Evolutionary conservation across 2,113 vertebrate species (phyloP).

Genomic region (Apus apus): DNA sequence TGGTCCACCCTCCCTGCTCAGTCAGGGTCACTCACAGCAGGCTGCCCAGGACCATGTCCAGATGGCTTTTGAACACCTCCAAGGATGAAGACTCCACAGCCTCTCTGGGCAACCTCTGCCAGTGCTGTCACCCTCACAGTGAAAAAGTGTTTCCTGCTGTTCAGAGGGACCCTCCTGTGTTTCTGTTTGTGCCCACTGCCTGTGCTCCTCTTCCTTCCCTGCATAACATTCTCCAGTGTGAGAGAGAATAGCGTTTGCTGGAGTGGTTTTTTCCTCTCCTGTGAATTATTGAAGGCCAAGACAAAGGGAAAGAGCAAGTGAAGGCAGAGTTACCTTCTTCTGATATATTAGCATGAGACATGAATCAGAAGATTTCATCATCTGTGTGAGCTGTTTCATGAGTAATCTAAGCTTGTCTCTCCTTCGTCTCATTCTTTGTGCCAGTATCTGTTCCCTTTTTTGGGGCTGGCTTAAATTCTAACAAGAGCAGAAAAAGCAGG

Average conservation of each 20-base stretch:
- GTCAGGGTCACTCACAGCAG: not conserved
- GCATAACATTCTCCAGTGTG: rapidly evolving
- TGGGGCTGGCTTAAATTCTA: not conserved
- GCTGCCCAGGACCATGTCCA: not conserved
- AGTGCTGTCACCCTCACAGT: not conserved
- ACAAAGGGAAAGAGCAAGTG: not conserved
- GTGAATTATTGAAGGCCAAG: not conserved
- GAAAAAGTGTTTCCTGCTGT: not conserved
- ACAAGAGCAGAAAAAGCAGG: not conserved
- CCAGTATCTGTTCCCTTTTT: not conserved
- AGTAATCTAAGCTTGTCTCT: not conserved
- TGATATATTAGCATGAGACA: not conserved
- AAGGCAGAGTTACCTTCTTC: not conserved
- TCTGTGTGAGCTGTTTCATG: not conserved
- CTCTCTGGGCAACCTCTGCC: not conserved
- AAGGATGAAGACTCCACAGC: not conserved
- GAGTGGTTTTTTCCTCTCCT: not conserved
- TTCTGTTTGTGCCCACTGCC: too few species aligned
- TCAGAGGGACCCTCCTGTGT: not conserved
- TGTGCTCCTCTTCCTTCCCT: not conserved
- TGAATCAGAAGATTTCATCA: not conserved
- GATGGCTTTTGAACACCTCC: not conserved
- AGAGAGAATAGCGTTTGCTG: not conserved
- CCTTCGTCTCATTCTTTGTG: not conserved
- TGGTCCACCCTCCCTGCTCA: not conserved